Evolutionary conservation across 2,888 invertebrate species (phyloP), one percentile per base, ranked within the genome.

Genomic region (Orthosia gothica): DNA sequence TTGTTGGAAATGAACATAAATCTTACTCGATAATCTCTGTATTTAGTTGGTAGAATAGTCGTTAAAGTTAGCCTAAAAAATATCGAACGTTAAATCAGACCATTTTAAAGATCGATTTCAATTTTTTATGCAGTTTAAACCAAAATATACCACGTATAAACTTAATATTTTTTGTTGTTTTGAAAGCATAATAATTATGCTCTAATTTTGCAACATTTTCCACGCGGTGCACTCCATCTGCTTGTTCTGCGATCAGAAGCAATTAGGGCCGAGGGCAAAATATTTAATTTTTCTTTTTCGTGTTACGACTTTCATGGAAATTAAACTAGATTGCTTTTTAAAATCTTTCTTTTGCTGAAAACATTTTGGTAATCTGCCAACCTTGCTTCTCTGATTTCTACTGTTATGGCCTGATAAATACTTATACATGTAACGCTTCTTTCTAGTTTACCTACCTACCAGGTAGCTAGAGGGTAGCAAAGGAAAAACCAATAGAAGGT

Each of bases 311-410:
- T 84, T 80, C 76, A 76, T 83, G 81, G 83, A 88, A 91, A 91
- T 90, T 88, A 87, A 89, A 90, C 85, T 81, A 83, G 86, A 89
- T 90, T 85, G 82, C 84, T 83, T 90, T 90, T 88, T 90, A 84
- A 79, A 84, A 76, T 82, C 74, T 78, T 78, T 72, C 69, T 79
- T 76, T 74, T 71, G 32, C 63, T 70, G 54, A 79, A 82, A 83
- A 78, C 74, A 77, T 72, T 82, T 65, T 66, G 76, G 79, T 83
- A 78, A 82, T 82, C 79, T 76, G 45, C 55, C 61, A 62, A 74
- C 66, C 63, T 65, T 32, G 55, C 52, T 57, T 47, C 54, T 26
- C 47, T 61, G 47, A 76, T 65, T 76, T 67, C 40, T 40, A 55
- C 54, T 45, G 49, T 65, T 74, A 74, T 70, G 50, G 9, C 26